These are phyloP conservation scores for Eriocheir sinensis DNA, from an alignment of 1,140 invertebrate genomes.

Conservation along the genomic window DNA sequence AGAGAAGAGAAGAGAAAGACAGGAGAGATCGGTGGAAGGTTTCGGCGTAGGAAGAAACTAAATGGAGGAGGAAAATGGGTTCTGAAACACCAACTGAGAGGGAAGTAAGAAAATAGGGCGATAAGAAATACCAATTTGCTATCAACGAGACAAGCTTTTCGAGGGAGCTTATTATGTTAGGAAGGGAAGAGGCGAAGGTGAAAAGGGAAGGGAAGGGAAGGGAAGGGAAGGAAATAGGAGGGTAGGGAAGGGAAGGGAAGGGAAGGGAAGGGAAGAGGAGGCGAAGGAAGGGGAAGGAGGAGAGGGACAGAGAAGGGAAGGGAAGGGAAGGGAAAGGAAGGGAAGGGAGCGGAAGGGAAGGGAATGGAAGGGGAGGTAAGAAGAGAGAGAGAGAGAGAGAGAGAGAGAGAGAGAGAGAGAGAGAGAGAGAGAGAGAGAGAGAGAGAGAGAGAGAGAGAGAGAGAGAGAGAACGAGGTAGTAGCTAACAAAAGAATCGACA, in stretches of 20 bases:
- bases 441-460: not conserved
- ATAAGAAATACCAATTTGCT: no score
- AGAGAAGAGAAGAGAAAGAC: not conserved
- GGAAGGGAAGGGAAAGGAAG: not conserved
- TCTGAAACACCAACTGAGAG: no score
- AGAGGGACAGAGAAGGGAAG: slow-evolving; percentile 9
- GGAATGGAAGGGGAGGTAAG: not conserved
- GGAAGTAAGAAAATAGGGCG: no score
- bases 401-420: not conserved
- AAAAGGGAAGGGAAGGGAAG: not conserved
- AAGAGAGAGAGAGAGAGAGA: not conserved
- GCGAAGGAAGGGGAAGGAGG: not conserved
- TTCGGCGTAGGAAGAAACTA: not conserved
- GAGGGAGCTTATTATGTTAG: no score
- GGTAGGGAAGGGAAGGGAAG: no score
- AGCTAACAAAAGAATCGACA: not conserved
- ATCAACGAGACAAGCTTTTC: no score
- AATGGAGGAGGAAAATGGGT: not conserved
- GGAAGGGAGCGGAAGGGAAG: not conserved
- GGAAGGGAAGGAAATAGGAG: not conserved
- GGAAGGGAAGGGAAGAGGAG: no score
- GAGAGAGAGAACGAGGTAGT: no score
- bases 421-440: not conserved
- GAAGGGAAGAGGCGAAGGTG: not conserved
- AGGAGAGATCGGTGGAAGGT: not conserved